A percentile compares a stretch with the other conserved stretches of the same genome.
These are phyloP conservation scores for Clarias magur DNA, from an alignment of 2,113 vertebrate genomes.

Conservation along the genomic window DNA sequence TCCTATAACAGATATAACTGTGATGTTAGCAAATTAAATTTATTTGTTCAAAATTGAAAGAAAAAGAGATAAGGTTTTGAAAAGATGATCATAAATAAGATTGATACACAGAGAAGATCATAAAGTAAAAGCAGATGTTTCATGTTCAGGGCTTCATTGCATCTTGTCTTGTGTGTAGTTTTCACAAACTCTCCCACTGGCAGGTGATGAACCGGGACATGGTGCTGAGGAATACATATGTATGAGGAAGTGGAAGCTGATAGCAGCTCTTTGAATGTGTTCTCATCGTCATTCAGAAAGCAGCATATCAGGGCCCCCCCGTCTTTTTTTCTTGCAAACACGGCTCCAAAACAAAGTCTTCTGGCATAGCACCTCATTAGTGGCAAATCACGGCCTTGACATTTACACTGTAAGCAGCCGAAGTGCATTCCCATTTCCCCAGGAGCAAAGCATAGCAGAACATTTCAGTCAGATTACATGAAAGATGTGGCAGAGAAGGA, in stretches of 20 bases:
- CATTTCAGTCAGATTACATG: slow-evolving; percentile 54
- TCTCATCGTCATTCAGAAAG: slow-evolving; percentile 65
- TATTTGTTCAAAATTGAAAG: slow-evolving; percentile 8
- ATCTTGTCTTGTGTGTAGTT: slow-evolving; percentile 33
- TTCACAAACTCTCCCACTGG: slow-evolving; percentile 29
- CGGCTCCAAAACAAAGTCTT: slow-evolving; percentile 67
- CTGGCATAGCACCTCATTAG: slow-evolving; percentile 70
- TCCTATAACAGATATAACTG: not conserved
- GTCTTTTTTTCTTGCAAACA: slow-evolving; percentile 28
- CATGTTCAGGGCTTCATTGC: slow-evolving; percentile 44
- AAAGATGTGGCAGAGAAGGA: slow-evolving; percentile 43
- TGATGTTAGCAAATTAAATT: slow-evolving; percentile 17
- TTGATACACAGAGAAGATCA: slow-evolving; percentile 42
- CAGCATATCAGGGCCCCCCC: slow-evolving; percentile 46
- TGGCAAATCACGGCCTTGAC: slow-evolving; percentile 64
- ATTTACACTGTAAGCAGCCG: slow-evolving; percentile 62
- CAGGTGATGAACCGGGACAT: slow-evolving; percentile 35
- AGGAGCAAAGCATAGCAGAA: slow-evolving; percentile 37
- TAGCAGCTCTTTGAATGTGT: slow-evolving; percentile 66
- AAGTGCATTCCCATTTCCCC: slow-evolving; percentile 53
- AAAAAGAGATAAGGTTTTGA: not conserved
- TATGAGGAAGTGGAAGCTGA: slow-evolving; percentile 67
- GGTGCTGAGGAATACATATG: slow-evolving; percentile 65
- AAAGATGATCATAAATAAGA: slow-evolving; percentile 10
- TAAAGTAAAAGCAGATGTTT: slow-evolving; percentile 40